These are phyloP conservation scores for Stichopus chloronotus DNA, from an alignment of 35 echinoderm and acorn worm species.

Conservation along the genomic window DNA sequence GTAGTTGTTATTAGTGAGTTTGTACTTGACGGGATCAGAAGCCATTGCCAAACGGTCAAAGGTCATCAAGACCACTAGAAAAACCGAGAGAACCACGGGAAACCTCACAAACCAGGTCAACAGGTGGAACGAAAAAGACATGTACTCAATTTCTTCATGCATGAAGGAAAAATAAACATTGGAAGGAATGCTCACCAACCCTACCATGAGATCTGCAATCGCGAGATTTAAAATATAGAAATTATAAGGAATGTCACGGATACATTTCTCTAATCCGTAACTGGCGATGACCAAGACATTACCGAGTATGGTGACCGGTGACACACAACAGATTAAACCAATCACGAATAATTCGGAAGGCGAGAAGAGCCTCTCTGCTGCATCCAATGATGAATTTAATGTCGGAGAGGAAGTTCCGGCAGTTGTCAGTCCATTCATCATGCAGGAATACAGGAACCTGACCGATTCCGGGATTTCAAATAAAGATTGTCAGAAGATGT, in stretches of 20 bases:
- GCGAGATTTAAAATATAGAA: not conserved
- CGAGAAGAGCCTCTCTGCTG: no score
- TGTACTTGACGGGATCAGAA: not conserved
- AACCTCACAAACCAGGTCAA: not conserved
- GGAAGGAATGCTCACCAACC: not conserved
- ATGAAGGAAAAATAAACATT: not conserved
- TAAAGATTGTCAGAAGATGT: no score
- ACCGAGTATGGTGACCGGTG: not conserved
- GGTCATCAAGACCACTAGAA: not conserved
- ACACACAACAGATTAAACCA: no score
- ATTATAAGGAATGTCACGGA: not conserved
- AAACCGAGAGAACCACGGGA: not conserved
- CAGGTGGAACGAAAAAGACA: not conserved
- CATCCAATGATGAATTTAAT: no score
- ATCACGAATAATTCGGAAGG: no score
- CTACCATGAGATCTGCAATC: constrained; percentile 11
- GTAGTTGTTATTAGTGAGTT: not conserved
- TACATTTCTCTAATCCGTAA: not conserved
- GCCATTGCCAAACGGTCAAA: not conserved
- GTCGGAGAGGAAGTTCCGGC: no score
- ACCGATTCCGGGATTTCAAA: no score
- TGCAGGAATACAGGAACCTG: no score
- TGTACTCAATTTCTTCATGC: no score
- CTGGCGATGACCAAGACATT: not conserved
- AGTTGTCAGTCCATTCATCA: no score